Evolutionary conservation across 2,888 invertebrate genomes (phyloP).

Genomic region (Calephelis perditalis): DNA sequence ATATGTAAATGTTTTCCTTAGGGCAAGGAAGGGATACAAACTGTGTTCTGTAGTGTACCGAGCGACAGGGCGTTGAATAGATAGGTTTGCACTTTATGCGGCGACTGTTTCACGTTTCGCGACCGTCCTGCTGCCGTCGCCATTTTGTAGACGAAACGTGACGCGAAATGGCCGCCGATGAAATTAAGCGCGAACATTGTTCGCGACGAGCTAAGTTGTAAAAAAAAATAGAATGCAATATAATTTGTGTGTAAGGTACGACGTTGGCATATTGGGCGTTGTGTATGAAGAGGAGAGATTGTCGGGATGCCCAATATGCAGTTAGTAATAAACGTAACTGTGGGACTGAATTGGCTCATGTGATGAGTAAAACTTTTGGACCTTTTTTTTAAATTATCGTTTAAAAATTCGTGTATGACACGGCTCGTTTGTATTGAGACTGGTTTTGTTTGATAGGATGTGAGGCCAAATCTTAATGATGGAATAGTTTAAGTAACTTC

Average conservation of each 20-base stretch:
- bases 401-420: slow-evolving; percentile 68
- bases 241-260: slow-evolving; percentile 62
- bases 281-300: slow-evolving; percentile 54
- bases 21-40: slow-evolving; percentile 66
- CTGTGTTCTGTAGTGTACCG: slow-evolving; percentile 75
- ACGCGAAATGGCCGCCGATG: slow-evolving; percentile 36
- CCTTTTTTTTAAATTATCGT: slow-evolving; percentile 40
- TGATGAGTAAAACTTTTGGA: slow-evolving; percentile 62
- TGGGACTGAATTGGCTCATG: slow-evolving; percentile 71
- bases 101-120: slow-evolving; percentile 33
- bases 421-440: slow-evolving; percentile 64
- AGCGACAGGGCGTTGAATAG: slow-evolving; percentile 67
- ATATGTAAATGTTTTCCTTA: slow-evolving; percentile 59
- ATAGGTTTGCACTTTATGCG: slow-evolving; percentile 56
- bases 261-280: slow-evolving; percentile 69
- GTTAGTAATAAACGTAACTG: slow-evolving; percentile 59
- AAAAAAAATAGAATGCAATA: slow-evolving; percentile 68
- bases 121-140: slow-evolving; percentile 24
- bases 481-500: neutral
- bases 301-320: slow-evolving; percentile 28
- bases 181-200: slow-evolving; percentile 47
- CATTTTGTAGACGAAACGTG: slow-evolving; percentile 22
- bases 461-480: slow-evolving; percentile 13
- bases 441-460: slow-evolving; percentile 45
- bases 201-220: slow-evolving; percentile 61